phyloP scores from a whole-genome alignment of 2,888 invertebrate genomes.

The Octonoba sinensis region DNA sequence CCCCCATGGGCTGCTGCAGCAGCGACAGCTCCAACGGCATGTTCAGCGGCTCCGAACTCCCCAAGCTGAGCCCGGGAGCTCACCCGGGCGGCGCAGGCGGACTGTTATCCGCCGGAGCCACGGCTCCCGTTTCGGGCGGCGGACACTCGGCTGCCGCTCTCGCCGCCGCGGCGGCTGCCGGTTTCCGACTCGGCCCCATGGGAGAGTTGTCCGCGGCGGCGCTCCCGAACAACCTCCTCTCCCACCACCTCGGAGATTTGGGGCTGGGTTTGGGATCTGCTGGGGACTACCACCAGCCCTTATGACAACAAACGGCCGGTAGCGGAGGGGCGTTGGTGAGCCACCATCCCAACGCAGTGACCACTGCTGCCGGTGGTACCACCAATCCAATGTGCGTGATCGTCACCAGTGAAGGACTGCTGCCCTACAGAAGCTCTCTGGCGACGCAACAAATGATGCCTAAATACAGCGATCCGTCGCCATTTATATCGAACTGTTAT shows the following conservation, averaged over 20 bases:
- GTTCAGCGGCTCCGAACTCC: constrained; percentile 48
- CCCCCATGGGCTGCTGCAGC: constrained; percentile 47
- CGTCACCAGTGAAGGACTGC: constrained; percentile 56
- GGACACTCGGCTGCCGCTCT: constrained; percentile 49
- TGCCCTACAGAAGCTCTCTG: constrained; percentile 51
- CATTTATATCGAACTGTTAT: constrained; percentile 52
- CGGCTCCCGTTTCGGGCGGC: constrained; percentile 9
- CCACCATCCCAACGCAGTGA: constrained; percentile 27
- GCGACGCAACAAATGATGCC: constrained; percentile 50
- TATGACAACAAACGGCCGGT: constrained; percentile 58
- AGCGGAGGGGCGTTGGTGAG: constrained; percentile 25
- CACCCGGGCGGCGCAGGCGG: constrained; percentile 22
- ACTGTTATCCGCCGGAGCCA: constrained; percentile 10
- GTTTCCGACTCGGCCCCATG: constrained; percentile 52
- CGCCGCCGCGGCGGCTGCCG: constrained; percentile 55
- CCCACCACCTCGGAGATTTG: constrained; percentile 50
- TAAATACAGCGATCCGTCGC: constrained; percentile 53
- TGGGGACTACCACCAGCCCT: constrained; percentile 44
- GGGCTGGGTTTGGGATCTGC: constrained; percentile 49
- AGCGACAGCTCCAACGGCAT: constrained; percentile 61
- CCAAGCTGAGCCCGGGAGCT: constrained; percentile 34
- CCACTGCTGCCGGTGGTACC: constrained; percentile 27
- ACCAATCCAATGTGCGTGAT: constrained; percentile 60
- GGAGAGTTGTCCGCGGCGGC: constrained; percentile 39
- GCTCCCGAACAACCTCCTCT: constrained; percentile 39